phyloP scores from a whole-genome alignment of 2,888 invertebrate genomes.

The Trissolcus japonicus region DNA sequence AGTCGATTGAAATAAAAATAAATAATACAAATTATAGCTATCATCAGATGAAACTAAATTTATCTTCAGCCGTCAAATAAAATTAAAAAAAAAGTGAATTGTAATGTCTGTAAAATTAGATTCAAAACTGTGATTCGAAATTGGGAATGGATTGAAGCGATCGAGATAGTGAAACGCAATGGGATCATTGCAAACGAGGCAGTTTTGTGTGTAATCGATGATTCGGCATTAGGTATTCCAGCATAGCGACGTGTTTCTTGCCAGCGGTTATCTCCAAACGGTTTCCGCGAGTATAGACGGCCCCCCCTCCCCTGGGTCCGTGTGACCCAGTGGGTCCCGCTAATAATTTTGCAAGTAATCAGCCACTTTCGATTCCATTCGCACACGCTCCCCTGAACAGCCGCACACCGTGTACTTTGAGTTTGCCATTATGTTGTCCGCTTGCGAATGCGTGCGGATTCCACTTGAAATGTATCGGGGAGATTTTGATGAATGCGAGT shows the following conservation, averaged over 20 bases:
- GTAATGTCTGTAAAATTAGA: too few relatives aligned
- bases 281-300: conserved; percentile 25
- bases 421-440: conserved; percentile 26
- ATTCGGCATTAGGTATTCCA: conserved; percentile 43
- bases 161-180: background rate
- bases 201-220: conserved; percentile 27
- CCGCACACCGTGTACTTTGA: conserved; percentile 31
- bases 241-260: conserved; percentile 30
- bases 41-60: too few relatives aligned
- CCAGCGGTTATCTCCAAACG: conserved; percentile 41
- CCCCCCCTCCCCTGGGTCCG: conserved; percentile 20
- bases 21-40: too few relatives aligned
- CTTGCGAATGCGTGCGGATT: conserved; percentile 14
- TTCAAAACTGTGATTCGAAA: too few relatives aligned
- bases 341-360: conserved; percentile 41
- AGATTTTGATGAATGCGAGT: conserved; percentile 28
- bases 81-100: too few relatives aligned
- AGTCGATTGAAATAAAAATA: too few relatives aligned
- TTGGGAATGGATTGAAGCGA: background rate
- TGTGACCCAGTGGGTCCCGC: conserved; percentile 31
- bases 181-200: background rate
- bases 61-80: too few relatives aligned
- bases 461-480: conserved; percentile 22
- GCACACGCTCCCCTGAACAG: conserved; percentile 30
- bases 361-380: conserved; percentile 41